Percentiles rank a stretch among this genome's conserved stretches.
Evolutionary conservation across 2,888 invertebrate species (phyloP).

Genomic region (Dromius quadrimaculatus): DNA sequence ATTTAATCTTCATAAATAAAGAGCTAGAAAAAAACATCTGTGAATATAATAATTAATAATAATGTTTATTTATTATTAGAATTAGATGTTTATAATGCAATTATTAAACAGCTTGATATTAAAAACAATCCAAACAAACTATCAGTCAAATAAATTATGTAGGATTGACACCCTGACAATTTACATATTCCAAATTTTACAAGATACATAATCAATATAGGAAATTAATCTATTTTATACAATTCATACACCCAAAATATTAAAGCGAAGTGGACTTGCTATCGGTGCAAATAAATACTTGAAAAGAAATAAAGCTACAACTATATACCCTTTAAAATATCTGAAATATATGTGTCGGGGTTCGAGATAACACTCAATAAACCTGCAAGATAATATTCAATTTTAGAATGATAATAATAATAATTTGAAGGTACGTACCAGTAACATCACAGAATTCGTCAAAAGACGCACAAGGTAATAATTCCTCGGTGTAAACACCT

Average conservation of each 20-base stretch:
- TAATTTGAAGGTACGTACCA: slow-evolving; percentile 68
- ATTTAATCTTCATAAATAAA: no score
- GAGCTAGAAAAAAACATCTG: no score
- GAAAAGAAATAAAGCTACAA: slow-evolving; percentile 51
- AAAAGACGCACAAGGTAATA: slow-evolving; percentile 90
- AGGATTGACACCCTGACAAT: slow-evolving; percentile 51
- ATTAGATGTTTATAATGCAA: slow-evolving; percentile 51
- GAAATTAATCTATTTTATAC: slow-evolving; percentile 51
- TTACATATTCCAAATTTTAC: slow-evolving; percentile 52
- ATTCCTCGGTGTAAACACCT: slow-evolving; percentile 85
- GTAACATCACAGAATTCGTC: slow-evolving; percentile 94
- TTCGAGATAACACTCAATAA: slow-evolving; percentile 76
- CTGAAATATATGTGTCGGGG: slow-evolving; percentile 73
- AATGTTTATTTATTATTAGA: slow-evolving; percentile 50
- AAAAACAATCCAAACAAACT: slow-evolving; percentile 53
- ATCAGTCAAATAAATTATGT: slow-evolving; percentile 51
- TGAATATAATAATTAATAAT: slow-evolving; percentile 46
- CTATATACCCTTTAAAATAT: slow-evolving; percentile 68
- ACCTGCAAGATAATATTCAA: slow-evolving; percentile 64
- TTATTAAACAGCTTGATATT: slow-evolving; percentile 53
- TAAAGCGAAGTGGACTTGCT: slow-evolving; percentile 52
- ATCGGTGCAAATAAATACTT: slow-evolving; percentile 51
- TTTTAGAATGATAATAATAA: not conserved
- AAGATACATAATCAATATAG: slow-evolving; percentile 48
- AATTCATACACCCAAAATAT: slow-evolving; percentile 52